Evolutionary conservation across 2,113 vertebrate genomes (phyloP).

Genomic region (Platycercus adscitus): DNA sequence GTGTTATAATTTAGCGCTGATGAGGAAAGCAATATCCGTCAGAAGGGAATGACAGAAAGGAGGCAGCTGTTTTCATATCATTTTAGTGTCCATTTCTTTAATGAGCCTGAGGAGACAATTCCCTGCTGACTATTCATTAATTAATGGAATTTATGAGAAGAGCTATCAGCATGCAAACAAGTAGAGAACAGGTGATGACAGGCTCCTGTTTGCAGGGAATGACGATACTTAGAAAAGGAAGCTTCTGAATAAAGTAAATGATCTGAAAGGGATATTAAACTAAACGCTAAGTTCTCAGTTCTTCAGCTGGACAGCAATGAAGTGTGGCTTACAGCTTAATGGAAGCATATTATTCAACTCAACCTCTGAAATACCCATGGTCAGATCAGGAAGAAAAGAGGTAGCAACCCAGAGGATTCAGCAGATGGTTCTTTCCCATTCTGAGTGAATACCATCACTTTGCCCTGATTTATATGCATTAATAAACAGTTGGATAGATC

Average conservation of each 20-base stretch:
- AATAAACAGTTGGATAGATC: not conserved
- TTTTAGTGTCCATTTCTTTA: constrained; percentile 59
- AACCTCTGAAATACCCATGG: not conserved
- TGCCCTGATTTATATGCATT: not conserved
- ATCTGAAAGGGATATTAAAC: not conserved
- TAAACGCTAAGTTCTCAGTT: not conserved
- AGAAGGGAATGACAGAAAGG: constrained; percentile 24
- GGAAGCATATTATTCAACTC: not conserved
- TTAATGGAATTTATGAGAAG: constrained; percentile 52
- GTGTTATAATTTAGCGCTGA: constrained; percentile 48
- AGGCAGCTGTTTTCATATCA: constrained; percentile 49
- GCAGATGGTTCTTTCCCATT: not conserved
- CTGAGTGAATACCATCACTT: not conserved
- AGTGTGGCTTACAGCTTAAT: not conserved
- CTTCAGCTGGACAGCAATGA: not conserved
- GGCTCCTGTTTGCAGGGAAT: constrained; percentile 14
- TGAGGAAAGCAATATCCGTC: constrained; percentile 5
- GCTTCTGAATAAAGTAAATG: not conserved
- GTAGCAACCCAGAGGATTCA: not conserved
- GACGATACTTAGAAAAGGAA: not conserved
- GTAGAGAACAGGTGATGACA: not conserved
- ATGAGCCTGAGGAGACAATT: constrained; percentile 45
- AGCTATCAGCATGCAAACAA: constrained; percentile 37
- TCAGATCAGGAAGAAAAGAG: not conserved
- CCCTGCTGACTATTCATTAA: constrained; percentile 61